Conservation (phyloP, 2,888 invertebrate species). For the Himalopsyche japonica region DNA sequence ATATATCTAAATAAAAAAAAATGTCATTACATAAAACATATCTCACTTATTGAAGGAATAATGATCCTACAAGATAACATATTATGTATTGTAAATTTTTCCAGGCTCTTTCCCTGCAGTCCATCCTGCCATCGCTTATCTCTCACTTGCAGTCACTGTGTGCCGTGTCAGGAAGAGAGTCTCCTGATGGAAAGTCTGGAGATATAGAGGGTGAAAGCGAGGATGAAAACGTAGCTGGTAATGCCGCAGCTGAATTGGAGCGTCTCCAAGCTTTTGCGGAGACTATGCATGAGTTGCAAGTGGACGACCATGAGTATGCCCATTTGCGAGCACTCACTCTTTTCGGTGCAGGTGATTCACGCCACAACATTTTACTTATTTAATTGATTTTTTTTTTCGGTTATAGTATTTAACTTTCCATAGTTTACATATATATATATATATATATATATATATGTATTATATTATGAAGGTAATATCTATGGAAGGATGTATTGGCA, state of each 20-base stretch:
- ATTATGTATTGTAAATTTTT: neutral
- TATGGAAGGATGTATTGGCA: no score
- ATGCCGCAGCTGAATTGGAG: conserved; percentile 68
- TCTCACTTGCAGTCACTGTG: conserved; percentile 76
- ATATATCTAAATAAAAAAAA: no score
- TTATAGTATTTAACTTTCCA: no score
- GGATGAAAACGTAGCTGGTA: neutral
- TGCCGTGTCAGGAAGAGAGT: conserved; percentile 43
- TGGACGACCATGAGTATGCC: conserved; percentile 85
- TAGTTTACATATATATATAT: no score
- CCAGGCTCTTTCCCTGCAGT: conserved; percentile 70
- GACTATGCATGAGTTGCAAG: conserved; percentile 71
- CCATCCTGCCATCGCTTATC: conserved; percentile 81
- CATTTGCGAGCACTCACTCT: conserved; percentile 83
- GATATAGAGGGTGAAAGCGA: neutral
- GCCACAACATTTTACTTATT: no score
- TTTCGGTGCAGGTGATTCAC: conserved; percentile 72
- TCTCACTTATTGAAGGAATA: no score
- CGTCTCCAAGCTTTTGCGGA: conserved; percentile 82
- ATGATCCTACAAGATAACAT: no score
- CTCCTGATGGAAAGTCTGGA: neutral
- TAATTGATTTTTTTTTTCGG: no score
- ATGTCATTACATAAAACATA: no score
- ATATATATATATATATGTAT: no score
- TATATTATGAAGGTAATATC: no score